Base-by-base conservation (phyloP, 2,888 invertebrate genomes). In the Escarpia spicata region DNA sequence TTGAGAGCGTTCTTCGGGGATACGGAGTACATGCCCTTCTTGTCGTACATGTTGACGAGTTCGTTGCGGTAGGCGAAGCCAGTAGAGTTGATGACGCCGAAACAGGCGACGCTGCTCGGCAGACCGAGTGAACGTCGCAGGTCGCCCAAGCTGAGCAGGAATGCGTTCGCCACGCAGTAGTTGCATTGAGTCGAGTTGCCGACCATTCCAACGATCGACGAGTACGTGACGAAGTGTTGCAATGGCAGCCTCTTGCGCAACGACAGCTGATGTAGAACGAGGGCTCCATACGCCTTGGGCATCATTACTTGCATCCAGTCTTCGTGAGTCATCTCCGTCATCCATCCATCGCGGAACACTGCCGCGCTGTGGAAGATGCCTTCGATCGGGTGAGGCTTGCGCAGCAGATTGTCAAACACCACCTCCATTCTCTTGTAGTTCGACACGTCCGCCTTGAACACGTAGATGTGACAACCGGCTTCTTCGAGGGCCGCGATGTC, bases 281-380 rank as follows among this genome's bases (percentile, higher is more conserved):
- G 19, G 91, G 26, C 19, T 15, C 91, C 91, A 15, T 91, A 43
- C 31, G 44, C 91, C n/a, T 91, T 91, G 3, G 91, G 91, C 43
- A 91, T 91, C 15, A 91, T 91, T 1, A 44, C 91, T 12, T 91
- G 19, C 44, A 43, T 44, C 43, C 43, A 91, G 37, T 43, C 44
- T 12, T 91, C 91, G 19, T 15, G 91, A 43, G 2, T 31, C 91
- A 91, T 91, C 91, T 91, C 43, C 43, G 1, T 43, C 43, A 43
- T 43, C 43, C 43, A 91, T 26, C 43, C 91, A 31, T 91, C 91
- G 26, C 43, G 43, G 44, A 43, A 91, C 15, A 91, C 91, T 3
- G 26, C 91, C 0, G 91, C 91, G 26, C 91, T 91, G 91, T 91
- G 91, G 43, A 91, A 91, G 26, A 91, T 37, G 91, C 91, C 91